Evolutionary conservation across 2,797 vertebrate genomes (phyloP).

Genomic region (Gila robusta): DNA sequence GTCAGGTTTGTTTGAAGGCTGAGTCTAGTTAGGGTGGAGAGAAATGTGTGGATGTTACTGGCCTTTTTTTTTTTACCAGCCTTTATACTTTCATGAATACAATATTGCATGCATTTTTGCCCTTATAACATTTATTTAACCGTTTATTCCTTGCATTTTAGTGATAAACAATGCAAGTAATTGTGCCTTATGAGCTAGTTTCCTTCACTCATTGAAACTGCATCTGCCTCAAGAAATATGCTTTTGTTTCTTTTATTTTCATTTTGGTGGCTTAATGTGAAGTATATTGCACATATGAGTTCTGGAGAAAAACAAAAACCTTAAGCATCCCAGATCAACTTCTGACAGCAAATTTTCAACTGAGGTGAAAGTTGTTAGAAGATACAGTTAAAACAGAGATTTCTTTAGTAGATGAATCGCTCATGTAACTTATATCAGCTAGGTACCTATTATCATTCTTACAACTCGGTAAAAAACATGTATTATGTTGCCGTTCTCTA

Average conservation of each 20-base stretch:
- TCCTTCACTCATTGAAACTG: background rate
- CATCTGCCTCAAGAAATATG: background rate
- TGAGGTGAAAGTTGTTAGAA: background rate
- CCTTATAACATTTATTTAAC: background rate
- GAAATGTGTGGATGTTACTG: background rate
- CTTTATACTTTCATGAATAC: background rate
- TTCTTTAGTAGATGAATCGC: background rate
- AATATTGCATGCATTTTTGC: background rate
- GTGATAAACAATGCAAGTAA: background rate
- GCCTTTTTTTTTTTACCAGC: background rate
- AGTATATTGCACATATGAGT: slow-evolving; percentile 1
- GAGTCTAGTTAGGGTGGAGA: background rate
- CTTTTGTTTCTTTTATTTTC: slow-evolving; percentile 14
- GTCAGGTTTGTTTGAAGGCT: slow-evolving; percentile 36
- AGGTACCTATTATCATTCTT: background rate
- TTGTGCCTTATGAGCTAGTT: background rate
- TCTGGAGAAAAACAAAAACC: slow-evolving; percentile 20
- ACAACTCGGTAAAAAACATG: background rate
- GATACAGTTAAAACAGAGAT: background rate
- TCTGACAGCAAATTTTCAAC: background rate
- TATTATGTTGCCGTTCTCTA: background rate
- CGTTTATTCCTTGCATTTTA: background rate
- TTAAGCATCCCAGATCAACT: background rate
- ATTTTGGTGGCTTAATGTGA: slow-evolving; percentile 20
- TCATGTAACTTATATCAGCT: background rate